Conservation (phyloP, 2,888 invertebrate species). For the Danaus chrysippus region DNA sequence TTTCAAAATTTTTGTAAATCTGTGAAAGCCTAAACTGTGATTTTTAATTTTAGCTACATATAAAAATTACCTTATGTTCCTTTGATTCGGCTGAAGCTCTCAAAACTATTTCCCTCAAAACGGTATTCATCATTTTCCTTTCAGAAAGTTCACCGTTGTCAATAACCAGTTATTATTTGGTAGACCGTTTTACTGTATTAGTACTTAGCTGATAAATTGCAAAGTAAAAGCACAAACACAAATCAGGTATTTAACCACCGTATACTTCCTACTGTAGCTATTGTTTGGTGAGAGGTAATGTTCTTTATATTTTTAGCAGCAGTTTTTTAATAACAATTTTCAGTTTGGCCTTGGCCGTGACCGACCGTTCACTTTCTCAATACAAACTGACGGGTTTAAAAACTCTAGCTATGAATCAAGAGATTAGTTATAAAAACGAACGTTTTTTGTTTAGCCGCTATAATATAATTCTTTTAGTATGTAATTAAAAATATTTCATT, state of each 20-base stretch:
- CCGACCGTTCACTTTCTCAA: conserved; percentile 66
- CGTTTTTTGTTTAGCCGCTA: conserved; percentile 15
- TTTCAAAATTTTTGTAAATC: not conserved
- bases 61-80: conserved; percentile 53
- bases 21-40: not conserved
- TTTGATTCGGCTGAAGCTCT: conserved; percentile 60
- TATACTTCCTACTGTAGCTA: conserved; percentile 36
- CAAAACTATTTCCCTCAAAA: conserved; percentile 65
- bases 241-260: conserved; percentile 34
- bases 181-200: conserved; percentile 31
- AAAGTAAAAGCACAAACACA: conserved; percentile 27
- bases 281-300: conserved; percentile 43
- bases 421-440: conserved; percentile 41
- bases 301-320: conserved; percentile 42
- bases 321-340: conserved; percentile 42
- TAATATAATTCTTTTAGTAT: no score
- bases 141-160: conserved; percentile 43
- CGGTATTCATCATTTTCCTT: conserved; percentile 63
- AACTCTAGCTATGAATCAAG: conserved; percentile 40
- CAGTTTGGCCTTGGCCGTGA: conserved; percentile 72
- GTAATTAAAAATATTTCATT: no score
- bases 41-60: conserved; percentile 29
- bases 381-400: conserved; percentile 54
- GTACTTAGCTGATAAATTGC: conserved; percentile 26
- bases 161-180: conserved; percentile 29